Conservation (phyloP, 2,797 vertebrate species). For the Podargus strigoides region DNA sequence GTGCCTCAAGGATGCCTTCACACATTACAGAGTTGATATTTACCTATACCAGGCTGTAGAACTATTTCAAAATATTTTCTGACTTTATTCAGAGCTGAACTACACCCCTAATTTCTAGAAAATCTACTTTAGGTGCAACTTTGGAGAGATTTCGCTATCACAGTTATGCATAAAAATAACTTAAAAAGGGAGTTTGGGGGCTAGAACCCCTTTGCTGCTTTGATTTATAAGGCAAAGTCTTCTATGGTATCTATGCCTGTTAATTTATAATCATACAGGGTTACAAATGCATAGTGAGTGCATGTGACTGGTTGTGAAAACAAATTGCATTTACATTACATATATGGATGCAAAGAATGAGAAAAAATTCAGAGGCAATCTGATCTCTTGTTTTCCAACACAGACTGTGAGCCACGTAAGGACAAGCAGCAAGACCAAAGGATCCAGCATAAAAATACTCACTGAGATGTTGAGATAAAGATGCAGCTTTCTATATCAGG, state of each 20-base stretch:
- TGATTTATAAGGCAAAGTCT: background rate
- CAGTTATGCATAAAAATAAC: background rate
- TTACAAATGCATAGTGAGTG: background rate
- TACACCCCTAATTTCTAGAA: background rate
- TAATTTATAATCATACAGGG: constrained; percentile 27
- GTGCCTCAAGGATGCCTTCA: background rate
- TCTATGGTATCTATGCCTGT: background rate
- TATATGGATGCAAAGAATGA: background rate
- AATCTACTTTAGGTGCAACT: background rate
- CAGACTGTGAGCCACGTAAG: background rate
- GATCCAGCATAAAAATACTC: background rate
- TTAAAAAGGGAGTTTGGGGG: background rate
- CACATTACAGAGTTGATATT: background rate
- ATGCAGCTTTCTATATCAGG: background rate
- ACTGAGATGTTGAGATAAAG: background rate
- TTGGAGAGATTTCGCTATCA: background rate
- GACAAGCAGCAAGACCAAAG: background rate
- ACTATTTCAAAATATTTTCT: background rate
- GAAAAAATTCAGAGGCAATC: background rate
- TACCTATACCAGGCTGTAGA: background rate
- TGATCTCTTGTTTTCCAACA: background rate
- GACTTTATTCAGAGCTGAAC: background rate
- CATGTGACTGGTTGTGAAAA: constrained; percentile 13
- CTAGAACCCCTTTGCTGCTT: background rate
- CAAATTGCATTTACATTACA: background rate